Conservation (phyloP, 2,113 vertebrate genomes). For the Rhinopithecus roxellana region DNA sequence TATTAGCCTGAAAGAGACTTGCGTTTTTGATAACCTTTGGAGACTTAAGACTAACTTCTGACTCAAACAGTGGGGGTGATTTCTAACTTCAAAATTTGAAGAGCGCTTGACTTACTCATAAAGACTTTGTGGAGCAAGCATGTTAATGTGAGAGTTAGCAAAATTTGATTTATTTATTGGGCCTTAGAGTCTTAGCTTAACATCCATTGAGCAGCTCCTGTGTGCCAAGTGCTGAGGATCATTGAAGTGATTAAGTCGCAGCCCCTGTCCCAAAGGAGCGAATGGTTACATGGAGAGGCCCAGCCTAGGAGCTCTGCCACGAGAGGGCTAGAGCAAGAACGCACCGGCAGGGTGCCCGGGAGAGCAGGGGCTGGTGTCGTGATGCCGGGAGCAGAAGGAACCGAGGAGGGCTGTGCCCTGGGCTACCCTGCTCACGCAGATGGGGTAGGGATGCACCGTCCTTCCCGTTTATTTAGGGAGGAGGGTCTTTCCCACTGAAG, state of each 20-base stretch:
- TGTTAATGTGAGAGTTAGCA: background rate
- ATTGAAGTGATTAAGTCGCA: background rate
- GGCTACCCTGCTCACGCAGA: rapidly evolving
- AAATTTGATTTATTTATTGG: background rate
- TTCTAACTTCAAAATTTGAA: background rate
- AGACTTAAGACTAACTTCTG: background rate
- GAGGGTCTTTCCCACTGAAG: background rate
- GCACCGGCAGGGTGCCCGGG: background rate
- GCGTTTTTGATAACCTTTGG: background rate
- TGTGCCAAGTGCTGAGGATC: background rate
- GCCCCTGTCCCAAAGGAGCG: background rate
- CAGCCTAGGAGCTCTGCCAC: background rate
- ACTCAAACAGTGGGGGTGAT: background rate
- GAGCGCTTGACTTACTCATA: background rate
- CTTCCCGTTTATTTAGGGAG: background rate
- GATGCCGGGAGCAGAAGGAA: background rate
- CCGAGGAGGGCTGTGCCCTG: rapidly evolving
- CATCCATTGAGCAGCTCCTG: background rate
- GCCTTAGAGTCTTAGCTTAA: background rate
- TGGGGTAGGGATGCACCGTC: background rate
- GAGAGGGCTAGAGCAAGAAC: background rate
- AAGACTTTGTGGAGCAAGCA: background rate
- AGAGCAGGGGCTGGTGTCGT: rapidly evolving
- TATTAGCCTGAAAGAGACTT: background rate
- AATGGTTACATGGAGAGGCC: background rate